Conservation (phyloP, 1,140 invertebrate genomes). For the Ceratoteleas bidentatus region DNA sequence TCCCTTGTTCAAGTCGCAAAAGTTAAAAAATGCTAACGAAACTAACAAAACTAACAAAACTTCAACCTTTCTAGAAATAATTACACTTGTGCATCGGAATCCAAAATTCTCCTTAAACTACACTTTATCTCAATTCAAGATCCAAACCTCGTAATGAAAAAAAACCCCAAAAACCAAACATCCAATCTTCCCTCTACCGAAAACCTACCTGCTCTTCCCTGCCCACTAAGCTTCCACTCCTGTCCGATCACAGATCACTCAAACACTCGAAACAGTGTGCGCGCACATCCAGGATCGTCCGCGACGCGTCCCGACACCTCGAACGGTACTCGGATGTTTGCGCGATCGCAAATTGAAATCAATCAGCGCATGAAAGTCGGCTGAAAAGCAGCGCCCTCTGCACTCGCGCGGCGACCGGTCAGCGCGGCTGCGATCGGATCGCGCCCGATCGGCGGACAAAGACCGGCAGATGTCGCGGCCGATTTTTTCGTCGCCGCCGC, state of each 20-base stretch:
- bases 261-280: background rate
- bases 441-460: conserved; percentile 17
- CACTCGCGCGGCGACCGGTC: conserved; percentile 44
- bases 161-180: too few species aligned
- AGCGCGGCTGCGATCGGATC: conserved; percentile 50
- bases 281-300: background rate
- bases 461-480: conserved; percentile 19
- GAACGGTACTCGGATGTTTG: background rate
- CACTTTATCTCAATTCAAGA: too few species aligned
- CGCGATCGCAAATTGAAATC: conserved; percentile 36
- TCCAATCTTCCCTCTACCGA: background rate
- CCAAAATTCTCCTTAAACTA: too few species aligned
- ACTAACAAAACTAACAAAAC: too few species aligned
- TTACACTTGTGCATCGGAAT: too few species aligned
- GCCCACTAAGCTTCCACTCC: background rate
- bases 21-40: too few species aligned
- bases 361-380: conserved; percentile 20
- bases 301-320: background rate
- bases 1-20: too few species aligned
- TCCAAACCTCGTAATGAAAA: too few species aligned
- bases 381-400: conserved; percentile 42
- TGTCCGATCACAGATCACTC: background rate
- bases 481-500: background rate
- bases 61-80: too few species aligned
- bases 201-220: conserved; percentile 9